phyloP scores from a whole-genome alignment of 2,113 vertebrate species.

The Xyrauchen texanus region DNA sequence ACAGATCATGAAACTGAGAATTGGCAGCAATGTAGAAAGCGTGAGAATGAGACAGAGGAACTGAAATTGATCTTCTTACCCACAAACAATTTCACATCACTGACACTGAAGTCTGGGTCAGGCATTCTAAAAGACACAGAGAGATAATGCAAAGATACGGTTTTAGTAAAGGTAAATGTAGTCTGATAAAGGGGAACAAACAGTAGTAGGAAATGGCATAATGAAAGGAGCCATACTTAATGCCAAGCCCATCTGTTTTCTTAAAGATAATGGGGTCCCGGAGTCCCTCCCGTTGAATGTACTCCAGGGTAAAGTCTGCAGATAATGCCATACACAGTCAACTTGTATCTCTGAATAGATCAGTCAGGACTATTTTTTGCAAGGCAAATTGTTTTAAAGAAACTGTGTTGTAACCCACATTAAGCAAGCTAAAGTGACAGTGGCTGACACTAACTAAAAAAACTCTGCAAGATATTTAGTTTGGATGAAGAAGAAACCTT shows the following conservation, averaged over 20 bases:
- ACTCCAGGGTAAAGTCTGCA: constrained; percentile 94
- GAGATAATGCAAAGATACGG: not conserved
- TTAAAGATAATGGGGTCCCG: constrained; percentile 94
- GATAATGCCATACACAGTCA: not conserved
- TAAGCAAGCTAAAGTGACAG: too few species aligned
- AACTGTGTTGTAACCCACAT: too few species aligned
- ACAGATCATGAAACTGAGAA: not conserved
- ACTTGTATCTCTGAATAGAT: too few species aligned
- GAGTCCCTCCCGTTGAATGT: constrained; percentile 93
- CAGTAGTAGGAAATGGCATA: not conserved
- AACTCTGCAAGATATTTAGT: too few species aligned
- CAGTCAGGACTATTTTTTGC: too few species aligned
- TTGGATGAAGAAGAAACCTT: too few species aligned
- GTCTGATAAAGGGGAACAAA: not conserved
- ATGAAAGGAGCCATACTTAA: constrained; percentile 81
- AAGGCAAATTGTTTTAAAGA: too few species aligned
- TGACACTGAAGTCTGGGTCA: constrained; percentile 93
- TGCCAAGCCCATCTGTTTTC: constrained; percentile 87
- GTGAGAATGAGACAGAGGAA: too few species aligned
- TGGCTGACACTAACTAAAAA: too few species aligned
- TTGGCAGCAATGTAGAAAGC: too few species aligned
- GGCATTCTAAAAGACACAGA: constrained; percentile 85
- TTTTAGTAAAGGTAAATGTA: not conserved
- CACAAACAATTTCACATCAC: constrained; percentile 94
- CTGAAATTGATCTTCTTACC: constrained; percentile 74